Conservation (phyloP, 2,113 vertebrate species). For the Copsychus sechellarum region DNA sequence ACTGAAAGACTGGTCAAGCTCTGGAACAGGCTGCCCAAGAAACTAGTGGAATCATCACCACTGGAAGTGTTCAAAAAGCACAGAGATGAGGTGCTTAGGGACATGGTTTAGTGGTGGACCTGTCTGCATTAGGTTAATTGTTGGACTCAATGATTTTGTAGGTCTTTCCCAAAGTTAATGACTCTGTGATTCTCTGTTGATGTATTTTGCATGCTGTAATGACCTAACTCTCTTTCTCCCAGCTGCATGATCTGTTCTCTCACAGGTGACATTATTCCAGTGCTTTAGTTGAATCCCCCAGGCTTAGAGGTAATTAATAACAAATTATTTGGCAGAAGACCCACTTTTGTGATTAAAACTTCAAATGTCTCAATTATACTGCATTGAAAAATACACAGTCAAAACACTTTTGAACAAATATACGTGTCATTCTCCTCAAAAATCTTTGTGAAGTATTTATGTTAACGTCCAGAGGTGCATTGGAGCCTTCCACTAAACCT, state of each 20-base stretch:
- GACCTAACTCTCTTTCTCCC: background rate
- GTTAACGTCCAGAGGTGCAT: accelerated
- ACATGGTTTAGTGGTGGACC: background rate
- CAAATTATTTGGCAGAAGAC: slow-evolving; percentile 6
- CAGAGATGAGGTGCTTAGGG: background rate
- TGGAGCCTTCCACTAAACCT: background rate
- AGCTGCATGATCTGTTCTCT: background rate
- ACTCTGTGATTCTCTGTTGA: background rate
- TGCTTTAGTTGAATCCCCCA: background rate
- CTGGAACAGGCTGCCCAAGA: background rate
- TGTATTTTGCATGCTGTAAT: background rate
- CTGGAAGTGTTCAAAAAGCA: background rate
- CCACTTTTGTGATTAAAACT: background rate
- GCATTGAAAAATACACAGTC: background rate
- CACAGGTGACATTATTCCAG: accelerated
- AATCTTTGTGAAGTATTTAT: background rate
- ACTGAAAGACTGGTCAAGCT: background rate
- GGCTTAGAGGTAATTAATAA: background rate
- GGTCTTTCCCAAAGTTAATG: background rate
- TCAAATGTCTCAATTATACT: background rate
- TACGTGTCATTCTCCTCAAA: background rate
- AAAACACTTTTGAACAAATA: background rate
- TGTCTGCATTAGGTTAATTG: background rate
- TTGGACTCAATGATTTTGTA: background rate
- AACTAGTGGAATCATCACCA: background rate